Evolutionary conservation across 2,797 vertebrate genomes (phyloP).

Genomic region (Triplophysa bombifrons): DNA sequence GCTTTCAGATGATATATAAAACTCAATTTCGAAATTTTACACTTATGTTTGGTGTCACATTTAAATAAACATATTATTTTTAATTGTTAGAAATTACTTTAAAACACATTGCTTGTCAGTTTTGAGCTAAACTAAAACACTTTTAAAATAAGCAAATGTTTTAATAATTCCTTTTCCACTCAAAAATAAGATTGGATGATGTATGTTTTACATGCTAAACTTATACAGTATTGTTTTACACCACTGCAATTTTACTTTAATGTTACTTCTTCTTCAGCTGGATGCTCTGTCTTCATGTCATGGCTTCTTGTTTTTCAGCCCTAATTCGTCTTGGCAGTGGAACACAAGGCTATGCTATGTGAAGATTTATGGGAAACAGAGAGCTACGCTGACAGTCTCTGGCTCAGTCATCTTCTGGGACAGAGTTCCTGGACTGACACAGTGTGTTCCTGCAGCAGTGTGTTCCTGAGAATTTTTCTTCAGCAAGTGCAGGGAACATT

Average conservation of each 20-base stretch:
- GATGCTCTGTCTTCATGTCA: slow-evolving; percentile 34
- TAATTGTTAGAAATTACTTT: too few species aligned
- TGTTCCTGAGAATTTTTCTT: slow-evolving; percentile 29
- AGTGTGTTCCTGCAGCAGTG: slow-evolving; percentile 38
- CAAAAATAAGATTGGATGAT: too few species aligned
- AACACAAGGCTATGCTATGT: slow-evolving; percentile 49
- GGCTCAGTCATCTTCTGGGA: slow-evolving; percentile 39
- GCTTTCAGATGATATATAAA: too few species aligned
- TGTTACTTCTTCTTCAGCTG: slow-evolving; percentile 26
- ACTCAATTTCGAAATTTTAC: too few species aligned
- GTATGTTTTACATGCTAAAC: not conserved
- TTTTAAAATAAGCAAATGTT: not conserved
- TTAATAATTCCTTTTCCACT: not conserved
- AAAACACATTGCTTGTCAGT: not conserved
- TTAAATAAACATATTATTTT: too few species aligned
- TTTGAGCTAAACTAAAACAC: not conserved
- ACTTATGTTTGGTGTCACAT: too few species aligned
- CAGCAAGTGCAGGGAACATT: slow-evolving; percentile 24
- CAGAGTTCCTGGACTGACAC: slow-evolving; percentile 27
- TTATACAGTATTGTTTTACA: not conserved
- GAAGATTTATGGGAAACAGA: slow-evolving; percentile 49
- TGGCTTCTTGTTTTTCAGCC: slow-evolving; percentile 30
- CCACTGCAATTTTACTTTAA: not conserved
- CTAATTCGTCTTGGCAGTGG: slow-evolving; percentile 43
- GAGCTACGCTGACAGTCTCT: slow-evolving; percentile 41